These are phyloP conservation scores for Nycteola revayana DNA, from an alignment of 2,888 invertebrate genomes.

Conservation along the genomic window DNA sequence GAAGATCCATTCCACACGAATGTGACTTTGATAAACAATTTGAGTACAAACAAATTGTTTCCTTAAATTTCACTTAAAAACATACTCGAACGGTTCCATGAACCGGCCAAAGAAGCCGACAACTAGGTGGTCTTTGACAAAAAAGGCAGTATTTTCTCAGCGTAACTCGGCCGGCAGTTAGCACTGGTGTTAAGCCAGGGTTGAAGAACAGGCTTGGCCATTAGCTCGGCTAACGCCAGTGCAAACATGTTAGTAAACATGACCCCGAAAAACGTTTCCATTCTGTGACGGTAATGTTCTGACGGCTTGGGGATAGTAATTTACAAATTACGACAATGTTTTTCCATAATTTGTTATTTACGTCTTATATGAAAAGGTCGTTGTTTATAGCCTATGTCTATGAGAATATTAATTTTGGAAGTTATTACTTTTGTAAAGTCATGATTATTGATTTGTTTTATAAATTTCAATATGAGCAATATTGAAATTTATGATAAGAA, in stretches of 20 bases:
- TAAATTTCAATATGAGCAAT: too few species aligned
- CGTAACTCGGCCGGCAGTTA: constrained; percentile 31
- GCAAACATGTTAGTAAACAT: constrained; percentile 62
- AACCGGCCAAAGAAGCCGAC: constrained; percentile 22
- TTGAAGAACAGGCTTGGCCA: constrained; percentile 51
- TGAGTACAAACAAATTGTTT: constrained; percentile 3
- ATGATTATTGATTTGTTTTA: too few species aligned
- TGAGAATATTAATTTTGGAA: too few species aligned
- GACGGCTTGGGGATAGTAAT: too few species aligned
- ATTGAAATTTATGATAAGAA: too few species aligned
- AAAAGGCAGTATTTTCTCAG: constrained; percentile 28
- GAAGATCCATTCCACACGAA: neutral
- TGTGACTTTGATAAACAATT: too few species aligned
- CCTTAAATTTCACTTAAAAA: constrained; percentile 13
- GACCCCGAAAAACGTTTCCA: constrained; percentile 19
- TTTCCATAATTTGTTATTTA: too few species aligned
- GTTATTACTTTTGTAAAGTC: too few species aligned
- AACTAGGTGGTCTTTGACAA: constrained; percentile 31
- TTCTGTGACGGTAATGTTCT: neutral
- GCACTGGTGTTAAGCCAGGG: constrained; percentile 26
- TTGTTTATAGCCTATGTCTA: too few species aligned
- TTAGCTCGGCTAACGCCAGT: constrained; percentile 56
- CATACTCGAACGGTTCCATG: constrained; percentile 18
- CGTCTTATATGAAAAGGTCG: too few species aligned
- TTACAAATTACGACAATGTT: too few species aligned